Base-by-base conservation (phyloP, 2,797 vertebrate species). In the Adelosebastes latens region DNA sequence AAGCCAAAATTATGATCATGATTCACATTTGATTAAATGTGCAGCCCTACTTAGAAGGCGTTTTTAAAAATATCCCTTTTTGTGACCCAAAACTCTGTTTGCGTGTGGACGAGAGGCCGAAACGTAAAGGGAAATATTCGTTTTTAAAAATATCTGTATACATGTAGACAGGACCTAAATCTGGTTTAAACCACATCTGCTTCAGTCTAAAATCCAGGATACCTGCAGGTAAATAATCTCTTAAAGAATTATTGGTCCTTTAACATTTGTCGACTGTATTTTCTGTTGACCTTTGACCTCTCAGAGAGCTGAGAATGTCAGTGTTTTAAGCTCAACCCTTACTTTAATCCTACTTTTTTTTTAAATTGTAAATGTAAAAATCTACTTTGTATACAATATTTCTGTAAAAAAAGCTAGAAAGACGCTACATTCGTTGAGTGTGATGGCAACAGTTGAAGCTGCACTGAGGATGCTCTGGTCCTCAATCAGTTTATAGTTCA, bases 381-480 rank as follows among this genome's bases (percentile, higher is more conserved):
- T 66, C 56, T 70, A 85, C 63, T 16, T 70, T 53, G 1, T 63
- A 7, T 3, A 62, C 61, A 79, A 68, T 14, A 39, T 74, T 31
- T 85, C 69, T 76, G 86, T 88, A 89, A 92, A 93, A 92, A 67
- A 91, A 65, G 63, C 77, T 87, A 82, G 56, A 76, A 78, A 84
- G 75, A 67, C 5, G 29, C 74, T 78, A 88, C 86, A 88, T 85
- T 84, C 83, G 52, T 66, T 3, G 1, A 29, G 56, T 58, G 64
- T 71, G 68, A 81, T 75, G 86, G 78, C 86, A 85, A 83, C 52
- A 2, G 18, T 29, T 83, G 31, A 9, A 63, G 73, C 78, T 77
- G 85, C 71, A 9, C n/a, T 27, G 49, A 24, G 7, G 52, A 22
- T 13, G 55, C 63, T 12, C 25, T 13, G 16, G 1, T 46, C 32